These are phyloP conservation scores for Liparis tanakae DNA, from an alignment of 2,797 vertebrate species.

Conservation along the genomic window DNA sequence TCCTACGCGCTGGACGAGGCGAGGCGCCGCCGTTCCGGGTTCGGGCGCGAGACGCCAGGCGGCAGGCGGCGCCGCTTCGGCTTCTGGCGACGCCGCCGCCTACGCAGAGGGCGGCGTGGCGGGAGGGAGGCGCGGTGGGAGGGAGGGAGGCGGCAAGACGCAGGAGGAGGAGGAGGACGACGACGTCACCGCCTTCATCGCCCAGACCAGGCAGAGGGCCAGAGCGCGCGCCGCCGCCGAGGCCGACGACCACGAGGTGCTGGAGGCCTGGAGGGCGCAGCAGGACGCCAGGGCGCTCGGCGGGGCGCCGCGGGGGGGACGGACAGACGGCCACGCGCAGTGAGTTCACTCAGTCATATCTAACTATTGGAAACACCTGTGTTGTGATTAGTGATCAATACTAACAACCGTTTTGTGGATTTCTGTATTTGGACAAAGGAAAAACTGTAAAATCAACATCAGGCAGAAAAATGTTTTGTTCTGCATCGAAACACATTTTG, in stretches of 20 bases:
- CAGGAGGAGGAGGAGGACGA: constrained; percentile 83
- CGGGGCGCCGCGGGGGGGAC: background rate
- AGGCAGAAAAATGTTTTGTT: background rate
- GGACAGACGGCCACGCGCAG: no score
- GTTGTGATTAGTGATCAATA: background rate
- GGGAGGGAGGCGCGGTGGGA: constrained; percentile 66
- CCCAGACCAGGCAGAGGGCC: constrained; percentile 82
- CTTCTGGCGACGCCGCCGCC: no score
- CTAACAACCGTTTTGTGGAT: background rate
- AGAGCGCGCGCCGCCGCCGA: constrained; percentile 85
- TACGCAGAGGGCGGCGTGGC: constrained; percentile 76
- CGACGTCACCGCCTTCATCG: constrained; percentile 83
- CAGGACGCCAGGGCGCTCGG: constrained; percentile 85
- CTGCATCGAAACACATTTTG: background rate
- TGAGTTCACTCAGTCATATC: background rate
- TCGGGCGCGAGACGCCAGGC: no score
- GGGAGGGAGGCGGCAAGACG: constrained; percentile 58
- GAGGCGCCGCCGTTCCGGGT: constrained; percentile 74
- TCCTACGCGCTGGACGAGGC: constrained; percentile 70
- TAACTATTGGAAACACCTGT: background rate
- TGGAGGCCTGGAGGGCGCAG: constrained; percentile 89
- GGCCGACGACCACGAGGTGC: constrained; percentile 89
- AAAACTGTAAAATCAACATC: background rate
- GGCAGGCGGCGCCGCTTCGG: no score
- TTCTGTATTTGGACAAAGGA: background rate